Evolutionary conservation across 2,113 vertebrate species (phyloP), one percentile per base, ranked within the genome.

Genomic region (Panthera uncia): DNA sequence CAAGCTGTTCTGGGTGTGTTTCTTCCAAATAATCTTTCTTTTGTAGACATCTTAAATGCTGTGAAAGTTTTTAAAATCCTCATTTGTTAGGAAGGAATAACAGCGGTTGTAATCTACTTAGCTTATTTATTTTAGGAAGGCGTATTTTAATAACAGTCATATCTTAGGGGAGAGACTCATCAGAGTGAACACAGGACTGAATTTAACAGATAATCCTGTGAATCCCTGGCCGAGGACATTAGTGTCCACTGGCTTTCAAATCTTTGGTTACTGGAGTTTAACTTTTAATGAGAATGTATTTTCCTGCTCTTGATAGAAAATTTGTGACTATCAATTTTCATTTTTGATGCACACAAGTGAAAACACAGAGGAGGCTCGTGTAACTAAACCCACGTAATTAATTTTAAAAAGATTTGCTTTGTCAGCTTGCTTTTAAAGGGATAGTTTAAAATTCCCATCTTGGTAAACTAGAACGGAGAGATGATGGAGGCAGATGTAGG

Each of bases 1-100:
- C 97, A 95, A 95, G 92, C 97, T 97, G 96, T 98, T 88, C 50
- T 95, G 83, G 95, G 97, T 98, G 82, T 97, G 97, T 98, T 97
- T 96, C 52, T 91, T 96, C 94, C 97, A 97, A 78, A 66, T 86
- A 95, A 90, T 96, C 78, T 95, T 98, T 94, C 96, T 98, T 69
- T 97, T 96, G 78, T 95, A 89, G 96, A 91, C 61, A 94, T 92
- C 38, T 98, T 97, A 96, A 96, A 97, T 98, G 85, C 94, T 98
- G 89, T 90, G 98, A 93, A 95, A 96, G 97, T 95, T 97, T 97
- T 66, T 96, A 79, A 74, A 81, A 83, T 78, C 13, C 13, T 93
- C 29, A 78, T 63, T 68, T 78, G 79, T 48, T 95, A 86, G 65
- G 95, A 96, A 85, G 91, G 97, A 97, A 81, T 97, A 93, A 84